These are phyloP conservation scores for Amphiura filiformis DNA, from an alignment of 35 echinoderm and acorn worm genomes.

Conservation along the genomic window DNA sequence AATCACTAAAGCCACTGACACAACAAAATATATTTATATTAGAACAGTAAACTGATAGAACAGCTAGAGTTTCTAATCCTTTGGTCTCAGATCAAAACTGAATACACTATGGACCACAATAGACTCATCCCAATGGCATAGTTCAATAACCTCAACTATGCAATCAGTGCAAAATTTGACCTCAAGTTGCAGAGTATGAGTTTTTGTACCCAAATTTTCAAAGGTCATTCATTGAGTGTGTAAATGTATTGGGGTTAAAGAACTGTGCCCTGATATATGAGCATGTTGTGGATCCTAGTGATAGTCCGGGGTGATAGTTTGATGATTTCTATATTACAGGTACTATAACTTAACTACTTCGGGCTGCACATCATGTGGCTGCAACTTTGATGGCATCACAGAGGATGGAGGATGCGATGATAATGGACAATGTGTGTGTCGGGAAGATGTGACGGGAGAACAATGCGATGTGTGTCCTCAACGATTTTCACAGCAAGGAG, in stretches of 20 bases:
- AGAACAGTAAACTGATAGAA: not conserved
- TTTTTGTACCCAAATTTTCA: too few relatives aligned
- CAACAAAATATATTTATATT: not conserved
- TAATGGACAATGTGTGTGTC: slow-evolving; percentile 69
- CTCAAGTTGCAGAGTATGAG: too few relatives aligned
- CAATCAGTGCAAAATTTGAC: too few relatives aligned
- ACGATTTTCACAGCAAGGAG: too few relatives aligned
- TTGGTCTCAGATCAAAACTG: too few relatives aligned
- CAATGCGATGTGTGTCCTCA: slow-evolving; percentile 80
- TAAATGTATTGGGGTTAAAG: too few relatives aligned
- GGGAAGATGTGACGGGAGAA: slow-evolving; percentile 29
- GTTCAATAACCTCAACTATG: too few relatives aligned
- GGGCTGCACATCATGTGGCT: slow-evolving; percentile 74
- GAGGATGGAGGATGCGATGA: slow-evolving; percentile 38
- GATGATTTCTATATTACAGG: slow-evolving; percentile 23
- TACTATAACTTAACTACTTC: slow-evolving; percentile 78
- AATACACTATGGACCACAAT: too few relatives aligned
- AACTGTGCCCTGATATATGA: too few relatives aligned
- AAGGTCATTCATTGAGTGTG: too few relatives aligned
- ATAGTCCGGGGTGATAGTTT: not conserved
- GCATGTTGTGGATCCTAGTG: too few relatives aligned
- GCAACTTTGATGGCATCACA: slow-evolving; percentile 61
- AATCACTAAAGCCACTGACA: not conserved
- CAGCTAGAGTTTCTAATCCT: not conserved
- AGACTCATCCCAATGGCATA: too few relatives aligned